These are phyloP conservation scores for Limanda limanda DNA, from an alignment of 2,113 vertebrate species.

Conservation along the genomic window DNA sequence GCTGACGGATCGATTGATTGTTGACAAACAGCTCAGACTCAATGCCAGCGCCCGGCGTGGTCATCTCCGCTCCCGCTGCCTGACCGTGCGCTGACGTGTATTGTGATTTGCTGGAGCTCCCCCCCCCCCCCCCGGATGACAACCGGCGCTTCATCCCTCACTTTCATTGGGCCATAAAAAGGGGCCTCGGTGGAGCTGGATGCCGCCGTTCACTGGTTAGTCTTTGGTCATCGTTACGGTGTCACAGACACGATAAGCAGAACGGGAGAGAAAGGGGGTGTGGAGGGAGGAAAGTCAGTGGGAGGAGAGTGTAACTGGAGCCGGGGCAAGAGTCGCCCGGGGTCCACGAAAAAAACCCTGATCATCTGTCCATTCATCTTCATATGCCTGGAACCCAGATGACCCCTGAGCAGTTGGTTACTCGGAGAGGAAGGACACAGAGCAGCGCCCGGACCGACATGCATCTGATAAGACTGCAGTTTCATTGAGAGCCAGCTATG, in stretches of 20 bases:
- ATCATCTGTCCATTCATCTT: constrained; percentile 78
- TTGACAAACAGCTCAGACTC: constrained; percentile 78
- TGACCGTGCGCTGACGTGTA: constrained; percentile 50
- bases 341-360: constrained; percentile 44
- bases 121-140: constrained; percentile 46
- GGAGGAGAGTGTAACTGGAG: constrained; percentile 47
- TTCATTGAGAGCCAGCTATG: constrained; percentile 33
- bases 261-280: constrained; percentile 7
- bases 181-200: constrained; percentile 64
- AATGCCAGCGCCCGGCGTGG: constrained; percentile 45
- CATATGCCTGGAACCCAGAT: constrained; percentile 67
- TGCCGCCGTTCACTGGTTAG: constrained; percentile 73
- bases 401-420: constrained; percentile 54
- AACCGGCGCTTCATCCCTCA: constrained; percentile 77
- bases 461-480: constrained; percentile 26
- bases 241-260: constrained; percentile 74
- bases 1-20: constrained; percentile 75
- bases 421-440: constrained; percentile 48
- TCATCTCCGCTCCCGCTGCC: constrained; percentile 47
- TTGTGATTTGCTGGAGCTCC: constrained; percentile 72
- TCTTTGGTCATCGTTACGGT: constrained; percentile 81
- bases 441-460: constrained; percentile 5
- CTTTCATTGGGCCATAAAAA: constrained; percentile 80
- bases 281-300: constrained; percentile 36
- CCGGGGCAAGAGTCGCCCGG: constrained; percentile 56